Evolutionary conservation across 2,888 invertebrate genomes (phyloP), one percentile per base, ranked within the genome.

Genomic region (Asteroscopus sphinx): DNA sequence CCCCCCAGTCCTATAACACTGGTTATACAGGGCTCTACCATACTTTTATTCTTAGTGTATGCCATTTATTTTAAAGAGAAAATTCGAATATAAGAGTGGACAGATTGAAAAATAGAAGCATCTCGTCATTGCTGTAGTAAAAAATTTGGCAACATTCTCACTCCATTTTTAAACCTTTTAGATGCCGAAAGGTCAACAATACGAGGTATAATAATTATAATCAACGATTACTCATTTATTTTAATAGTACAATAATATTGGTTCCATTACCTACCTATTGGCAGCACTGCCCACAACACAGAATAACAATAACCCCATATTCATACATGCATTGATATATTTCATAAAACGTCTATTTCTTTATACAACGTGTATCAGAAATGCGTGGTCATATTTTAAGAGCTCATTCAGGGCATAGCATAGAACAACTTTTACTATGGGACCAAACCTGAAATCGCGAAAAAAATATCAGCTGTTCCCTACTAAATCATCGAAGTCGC

Each of bases 91-190:
- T 62, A 63, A 74, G 73, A 70, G 61, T 72, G 58, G 47, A 63
- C 54, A 77, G 64, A 73, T 83, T 77, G 77, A 84, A 86, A 83
- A 86, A 84, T 86, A 83, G 64, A 77, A 82, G 75, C 71, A 70
- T 76, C 60, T 73, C 61, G 58, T 71, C 68, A 61, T 72, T 68
- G 73, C 66, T 73, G 74, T 81, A 71, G 76, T 72, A 73, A 73
- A 83, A 82, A 87, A 88, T 89, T 89, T 89, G 88, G 88, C 89
- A 89, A 87, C 85, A 76, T 75, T 82, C 80, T 77, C 76, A 78
- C 74, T 79, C 75, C 57, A 41, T 58, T 68, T 63, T 68, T 49
- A 59, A 68, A 58, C 57, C 66, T 51, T 72, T 67, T 25, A 56
- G 61, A 56, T 64, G 71, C 60, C 30, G 30, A 57, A 56, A 72